Conservation (phyloP, 2,888 invertebrate species). For the Callyntrura sp. region DNA sequence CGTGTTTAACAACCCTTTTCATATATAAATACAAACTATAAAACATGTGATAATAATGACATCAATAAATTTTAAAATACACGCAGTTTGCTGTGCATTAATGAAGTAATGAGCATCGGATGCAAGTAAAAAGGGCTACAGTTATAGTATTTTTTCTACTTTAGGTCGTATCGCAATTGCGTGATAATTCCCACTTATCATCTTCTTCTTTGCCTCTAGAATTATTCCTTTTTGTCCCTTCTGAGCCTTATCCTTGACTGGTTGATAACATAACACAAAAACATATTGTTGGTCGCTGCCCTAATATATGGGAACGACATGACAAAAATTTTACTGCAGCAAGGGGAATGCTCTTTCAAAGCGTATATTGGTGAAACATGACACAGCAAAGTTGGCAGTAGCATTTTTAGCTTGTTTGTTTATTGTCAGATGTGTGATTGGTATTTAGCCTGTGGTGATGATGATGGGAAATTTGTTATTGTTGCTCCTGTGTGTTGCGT, state of each 20-base stretch:
- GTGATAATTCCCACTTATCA: slow-evolving; percentile 32
- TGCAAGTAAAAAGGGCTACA: slow-evolving; percentile 33
- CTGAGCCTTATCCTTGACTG: slow-evolving; percentile 48
- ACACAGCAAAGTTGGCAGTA: neutral
- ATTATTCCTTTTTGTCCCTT: slow-evolving; percentile 2
- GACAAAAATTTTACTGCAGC: neutral
- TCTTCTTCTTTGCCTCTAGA: neutral
- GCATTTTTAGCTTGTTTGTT: slow-evolving; percentile 21
- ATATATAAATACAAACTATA: neutral
- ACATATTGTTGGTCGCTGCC: slow-evolving; percentile 13
- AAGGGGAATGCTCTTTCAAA: slow-evolving; percentile 46
- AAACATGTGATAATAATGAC: no score
- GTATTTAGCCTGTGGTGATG: neutral
- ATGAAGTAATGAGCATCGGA: no score
- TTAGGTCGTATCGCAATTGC: neutral
- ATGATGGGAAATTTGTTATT: slow-evolving; percentile 41
- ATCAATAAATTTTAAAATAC: no score
- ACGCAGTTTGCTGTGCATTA: no score
- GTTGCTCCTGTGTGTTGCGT: neutral
- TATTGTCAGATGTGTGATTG: slow-evolving; percentile 34
- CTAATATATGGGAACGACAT: slow-evolving; percentile 36
- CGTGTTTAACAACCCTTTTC: neutral
- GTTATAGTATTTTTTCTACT: neutral
- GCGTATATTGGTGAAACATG: neutral
- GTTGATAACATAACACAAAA: neutral